Evolutionary conservation across 2,797 vertebrate genomes (phyloP).

Genomic region (Tamandua tetradactyla): DNA sequence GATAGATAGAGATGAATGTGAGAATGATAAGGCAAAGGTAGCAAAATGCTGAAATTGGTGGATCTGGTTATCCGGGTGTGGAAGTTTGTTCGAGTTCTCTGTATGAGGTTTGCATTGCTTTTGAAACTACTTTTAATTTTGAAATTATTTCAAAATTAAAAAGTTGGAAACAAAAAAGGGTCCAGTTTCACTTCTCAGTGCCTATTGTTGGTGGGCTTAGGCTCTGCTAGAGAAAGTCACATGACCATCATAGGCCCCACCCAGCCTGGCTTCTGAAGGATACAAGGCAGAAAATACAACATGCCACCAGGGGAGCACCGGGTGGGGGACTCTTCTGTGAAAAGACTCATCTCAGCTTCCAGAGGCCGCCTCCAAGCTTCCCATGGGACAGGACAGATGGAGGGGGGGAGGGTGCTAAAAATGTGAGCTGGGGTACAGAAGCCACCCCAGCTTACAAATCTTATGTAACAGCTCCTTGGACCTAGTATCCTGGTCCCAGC

Average conservation of each 20-base stretch:
- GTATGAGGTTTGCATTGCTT: too few relatives aligned
- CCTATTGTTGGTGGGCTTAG: not conserved
- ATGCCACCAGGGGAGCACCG: too few relatives aligned
- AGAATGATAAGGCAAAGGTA: too few relatives aligned
- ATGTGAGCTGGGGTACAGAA: not conserved
- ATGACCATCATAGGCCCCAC: not conserved
- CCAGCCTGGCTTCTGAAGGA: not conserved
- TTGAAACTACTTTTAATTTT: too few relatives aligned
- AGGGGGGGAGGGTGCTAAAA: not conserved
- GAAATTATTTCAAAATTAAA: too few relatives aligned
- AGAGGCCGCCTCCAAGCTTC: not conserved
- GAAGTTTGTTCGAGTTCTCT: too few relatives aligned
- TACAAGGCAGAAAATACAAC: not conserved
- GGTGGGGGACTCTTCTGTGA: not conserved
- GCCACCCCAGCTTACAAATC: not conserved
- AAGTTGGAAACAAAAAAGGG: not conserved
- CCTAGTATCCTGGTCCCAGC: too few relatives aligned
- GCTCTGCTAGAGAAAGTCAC: not conserved
- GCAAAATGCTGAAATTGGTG: too few relatives aligned
- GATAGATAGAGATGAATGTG: too few relatives aligned
- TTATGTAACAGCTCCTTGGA: not conserved
- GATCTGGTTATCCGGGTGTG: too few relatives aligned
- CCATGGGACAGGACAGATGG: not conserved
- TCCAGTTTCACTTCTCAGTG: not conserved
- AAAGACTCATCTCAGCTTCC: not conserved